phyloP scores from a whole-genome alignment of 2,888 invertebrate genomes.

The Zaprionus bogoriensis region DNA sequence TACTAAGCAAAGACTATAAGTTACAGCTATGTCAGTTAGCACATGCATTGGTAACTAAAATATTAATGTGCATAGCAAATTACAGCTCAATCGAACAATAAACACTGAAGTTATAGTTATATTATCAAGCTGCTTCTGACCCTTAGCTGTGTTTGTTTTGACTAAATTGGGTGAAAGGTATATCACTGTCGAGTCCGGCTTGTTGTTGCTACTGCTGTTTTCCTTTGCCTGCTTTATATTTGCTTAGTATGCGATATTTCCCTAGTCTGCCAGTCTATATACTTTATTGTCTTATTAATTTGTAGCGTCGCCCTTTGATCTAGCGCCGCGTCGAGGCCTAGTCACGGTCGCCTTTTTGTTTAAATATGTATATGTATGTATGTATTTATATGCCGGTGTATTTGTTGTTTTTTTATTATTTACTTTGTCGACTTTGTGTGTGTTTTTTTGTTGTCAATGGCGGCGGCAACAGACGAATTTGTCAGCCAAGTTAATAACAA shows the following conservation, averaged over 20 bases:
- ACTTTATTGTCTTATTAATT: conserved; percentile 64
- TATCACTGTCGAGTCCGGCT: no score
- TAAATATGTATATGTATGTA: conserved; percentile 47
- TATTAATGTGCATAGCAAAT: no score
- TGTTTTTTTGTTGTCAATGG: conserved; percentile 34
- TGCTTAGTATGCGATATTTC: conserved; percentile 14
- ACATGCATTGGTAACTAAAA: no score
- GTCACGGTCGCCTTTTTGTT: conserved; percentile 63
- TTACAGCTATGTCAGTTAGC: no score
- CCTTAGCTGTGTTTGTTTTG: no score
- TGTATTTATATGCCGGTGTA: conserved; percentile 19
- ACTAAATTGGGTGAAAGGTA: no score
- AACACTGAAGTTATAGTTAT: no score
- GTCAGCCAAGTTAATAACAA: conserved; percentile 66
- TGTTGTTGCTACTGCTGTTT: conserved; percentile 20
- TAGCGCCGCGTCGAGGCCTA: conserved; percentile 44
- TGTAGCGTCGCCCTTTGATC: conserved; percentile 59
- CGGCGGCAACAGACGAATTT: conserved; percentile 29
- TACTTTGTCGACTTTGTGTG: conserved; percentile 46
- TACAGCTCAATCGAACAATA: no score
- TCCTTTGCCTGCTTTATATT: conserved; percentile 35
- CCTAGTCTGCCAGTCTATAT: conserved; percentile 4
- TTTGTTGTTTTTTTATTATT: conserved; percentile 42
- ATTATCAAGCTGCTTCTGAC: no score
- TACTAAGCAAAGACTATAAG: no score